Conservation (phyloP, 1,140 invertebrate species). For the Potamilus streckersoni region DNA sequence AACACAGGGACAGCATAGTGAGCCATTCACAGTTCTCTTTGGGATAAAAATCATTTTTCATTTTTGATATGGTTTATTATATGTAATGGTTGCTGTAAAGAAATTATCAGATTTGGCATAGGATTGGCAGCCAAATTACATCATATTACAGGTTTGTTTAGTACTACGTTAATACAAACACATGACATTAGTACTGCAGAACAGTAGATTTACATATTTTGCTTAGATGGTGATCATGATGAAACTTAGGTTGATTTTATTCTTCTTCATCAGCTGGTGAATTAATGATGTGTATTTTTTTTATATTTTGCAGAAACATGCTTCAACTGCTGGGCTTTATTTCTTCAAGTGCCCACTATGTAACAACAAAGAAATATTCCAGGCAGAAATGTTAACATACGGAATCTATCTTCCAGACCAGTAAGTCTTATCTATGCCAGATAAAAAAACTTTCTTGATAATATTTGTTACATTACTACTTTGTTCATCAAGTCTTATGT, state of each 20-base stretch:
- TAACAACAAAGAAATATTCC: conserved; percentile 75
- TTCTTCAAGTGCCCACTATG: conserved; percentile 80
- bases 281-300: conserved; percentile 2
- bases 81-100: too few relatives aligned
- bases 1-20: too few relatives aligned
- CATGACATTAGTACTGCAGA: not conserved
- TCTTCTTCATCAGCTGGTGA: not conserved
- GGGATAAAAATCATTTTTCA: too few relatives aligned
- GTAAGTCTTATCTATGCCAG: conserved; percentile 34
- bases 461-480: too few relatives aligned
- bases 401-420: conserved; percentile 76
- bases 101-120: not conserved
- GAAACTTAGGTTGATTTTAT: not conserved
- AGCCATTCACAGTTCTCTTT: too few relatives aligned
- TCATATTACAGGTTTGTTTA: not conserved
- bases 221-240: not conserved
- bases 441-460: not conserved
- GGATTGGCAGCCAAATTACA: not conserved
- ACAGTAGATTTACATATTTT: not conserved
- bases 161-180: not conserved
- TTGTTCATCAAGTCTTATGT: too few relatives aligned
- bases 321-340: conserved; percentile 74
- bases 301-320: conserved; percentile 70
- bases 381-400: conserved; percentile 73
- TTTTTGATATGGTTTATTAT: too few relatives aligned